Percentiles rank a stretch among this genome's conserved stretches.
Evolutionary conservation across 2,113 vertebrate species (phyloP).

Genomic region (Perognathus longimembris): DNA sequence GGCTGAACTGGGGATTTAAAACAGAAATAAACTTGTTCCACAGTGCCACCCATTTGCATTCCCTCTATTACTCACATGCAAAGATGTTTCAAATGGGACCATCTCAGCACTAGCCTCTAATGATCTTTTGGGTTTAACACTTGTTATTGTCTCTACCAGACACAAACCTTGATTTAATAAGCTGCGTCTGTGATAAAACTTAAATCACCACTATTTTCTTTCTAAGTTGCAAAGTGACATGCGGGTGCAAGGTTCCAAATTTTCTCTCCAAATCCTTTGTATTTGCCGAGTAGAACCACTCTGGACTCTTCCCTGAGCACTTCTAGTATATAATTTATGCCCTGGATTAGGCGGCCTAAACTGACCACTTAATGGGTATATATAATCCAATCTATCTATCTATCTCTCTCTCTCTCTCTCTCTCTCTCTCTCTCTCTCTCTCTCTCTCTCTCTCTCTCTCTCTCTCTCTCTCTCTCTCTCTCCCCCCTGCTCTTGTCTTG

Average conservation of each 20-base stretch:
- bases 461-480: too few species aligned
- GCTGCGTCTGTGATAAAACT: neutral
- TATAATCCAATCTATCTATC: fast-evolving
- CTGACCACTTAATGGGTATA: too few species aligned
- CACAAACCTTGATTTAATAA: neutral
- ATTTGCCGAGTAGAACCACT: neutral
- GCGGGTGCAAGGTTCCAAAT: neutral
- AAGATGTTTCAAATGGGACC: neutral
- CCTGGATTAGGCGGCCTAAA: neutral
- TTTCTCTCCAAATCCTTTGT: neutral
- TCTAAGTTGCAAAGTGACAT: neutral
- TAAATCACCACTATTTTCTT: neutral
- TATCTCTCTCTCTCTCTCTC: too few species aligned
- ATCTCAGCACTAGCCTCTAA: neutral
- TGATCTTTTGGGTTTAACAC: neutral
- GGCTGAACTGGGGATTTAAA: neutral
- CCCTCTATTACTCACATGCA: too few species aligned
- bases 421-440: too few species aligned
- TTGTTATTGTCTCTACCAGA: neutral
- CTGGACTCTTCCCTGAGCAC: neutral
- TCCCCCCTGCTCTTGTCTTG: neutral
- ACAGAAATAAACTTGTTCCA: neutral
- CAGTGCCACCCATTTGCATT: too few species aligned
- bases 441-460: too few species aligned
- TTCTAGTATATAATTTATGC: fast-evolving